These are phyloP conservation scores for Cheilosia impressa DNA, from an alignment of 2,888 invertebrate species.

Conservation along the genomic window DNA sequence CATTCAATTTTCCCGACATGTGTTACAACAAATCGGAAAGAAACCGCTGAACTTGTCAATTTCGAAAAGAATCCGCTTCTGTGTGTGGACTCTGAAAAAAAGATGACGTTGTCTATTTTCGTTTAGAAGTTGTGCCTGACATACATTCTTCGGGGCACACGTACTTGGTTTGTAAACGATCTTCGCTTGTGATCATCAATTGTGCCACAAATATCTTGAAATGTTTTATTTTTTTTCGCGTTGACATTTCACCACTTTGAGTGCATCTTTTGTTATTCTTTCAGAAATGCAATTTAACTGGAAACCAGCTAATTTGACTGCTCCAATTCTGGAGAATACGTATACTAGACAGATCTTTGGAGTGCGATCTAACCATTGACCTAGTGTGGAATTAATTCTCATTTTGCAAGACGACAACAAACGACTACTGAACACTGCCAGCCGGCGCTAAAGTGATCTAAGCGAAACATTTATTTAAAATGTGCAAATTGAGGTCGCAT, in stretches of 20 bases:
- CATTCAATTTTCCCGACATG: not conserved
- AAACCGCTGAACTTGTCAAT: slow-evolving; percentile 40
- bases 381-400: slow-evolving; percentile 64
- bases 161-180: slow-evolving; percentile 24
- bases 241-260: not conserved
- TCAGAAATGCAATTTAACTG: not conserved
- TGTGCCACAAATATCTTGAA: not conserved
- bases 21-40: no score
- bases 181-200: slow-evolving; percentile 3
- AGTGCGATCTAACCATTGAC: slow-evolving; percentile 56
- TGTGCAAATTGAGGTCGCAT: slow-evolving; percentile 65
- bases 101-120: slow-evolving; percentile 41
- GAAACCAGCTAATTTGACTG: slow-evolving; percentile 31
- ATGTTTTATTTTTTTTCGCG: not conserved
- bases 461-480: slow-evolving; percentile 65
- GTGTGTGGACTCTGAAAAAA: slow-evolving; percentile 7
- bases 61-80: slow-evolving; percentile 5
- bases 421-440: not conserved
- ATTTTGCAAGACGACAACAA: slow-evolving; percentile 17
- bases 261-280: no score
- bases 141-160: slow-evolving; percentile 11
- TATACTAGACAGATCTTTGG: slow-evolving; percentile 3
- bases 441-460: slow-evolving; percentile 54
- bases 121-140: slow-evolving; percentile 34
- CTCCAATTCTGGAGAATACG: slow-evolving; percentile 27